Evolutionary conservation across 1,140 invertebrate species (phyloP), one percentile per base, ranked within the genome.

Genomic region (Ostrea edulis): DNA sequence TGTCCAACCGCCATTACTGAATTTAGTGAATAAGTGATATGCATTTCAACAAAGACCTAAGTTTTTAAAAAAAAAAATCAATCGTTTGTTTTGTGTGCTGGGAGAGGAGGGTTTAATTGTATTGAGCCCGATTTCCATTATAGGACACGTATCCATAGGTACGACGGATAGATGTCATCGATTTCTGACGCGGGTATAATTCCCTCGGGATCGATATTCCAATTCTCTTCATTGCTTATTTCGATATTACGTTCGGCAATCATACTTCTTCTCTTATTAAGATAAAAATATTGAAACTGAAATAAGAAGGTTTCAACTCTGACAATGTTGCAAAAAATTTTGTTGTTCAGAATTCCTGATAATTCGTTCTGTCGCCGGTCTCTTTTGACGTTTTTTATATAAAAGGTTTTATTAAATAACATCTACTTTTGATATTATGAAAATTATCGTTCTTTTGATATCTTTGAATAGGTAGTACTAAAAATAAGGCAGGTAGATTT

Each of bases 1-100:
- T 5, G 55, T 62, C 55, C 14, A 62, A 20, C 55, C 55, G 55
- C 55, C 55, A 62, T 62, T n/a, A 62, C 55, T 5, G 12, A 14
- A 14, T 35, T 77, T 25, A 11, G 29, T 25, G 29, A 35, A 29
- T 77, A 77, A 29, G 25, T 77, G 12, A 25, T 35, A 29, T 29
- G 25, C 68, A 77, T 29, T 77, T 14, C 12, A 29, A 35, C 25
- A 35, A 14, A 29, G 29, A 77, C 22, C 68, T 35, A 77, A 25
- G 68, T 77, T 77, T 71, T n/a, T n/a, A n/a, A n/a, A 29, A 12
- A 77, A 62, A 77, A 71, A 77, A 77, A 77, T 77, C 68, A 77
- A 77, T 77, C 25, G 29, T 29, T 77, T 77, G 29, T 77, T 77
- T 29, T 22, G 25, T 77, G 22, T 22, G 68, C 22, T 25, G 35